These are phyloP conservation scores for Misgurnus anguillicaudatus DNA, from an alignment of 2,113 vertebrate genomes.

Conservation along the genomic window DNA sequence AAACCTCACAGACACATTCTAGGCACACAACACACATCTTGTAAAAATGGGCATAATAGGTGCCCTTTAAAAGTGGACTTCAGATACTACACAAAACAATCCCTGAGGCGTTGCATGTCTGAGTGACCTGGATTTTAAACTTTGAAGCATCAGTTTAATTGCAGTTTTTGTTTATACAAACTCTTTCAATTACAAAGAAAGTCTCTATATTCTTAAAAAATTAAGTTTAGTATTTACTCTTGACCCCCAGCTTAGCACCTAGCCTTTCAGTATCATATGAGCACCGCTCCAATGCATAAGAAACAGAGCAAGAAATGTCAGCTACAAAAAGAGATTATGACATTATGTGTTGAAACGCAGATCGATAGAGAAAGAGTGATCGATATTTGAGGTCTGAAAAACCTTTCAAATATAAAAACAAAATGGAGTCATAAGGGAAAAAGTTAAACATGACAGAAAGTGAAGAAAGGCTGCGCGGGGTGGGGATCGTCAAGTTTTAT, in stretches of 20 bases:
- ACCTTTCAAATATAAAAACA: constrained; percentile 2
- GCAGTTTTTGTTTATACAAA: too few relatives aligned
- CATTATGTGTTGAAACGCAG: background rate
- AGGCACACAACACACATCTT: too few relatives aligned
- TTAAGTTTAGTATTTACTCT: too few relatives aligned
- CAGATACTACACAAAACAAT: too few relatives aligned
- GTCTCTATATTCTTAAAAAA: too few relatives aligned
- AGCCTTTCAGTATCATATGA: background rate
- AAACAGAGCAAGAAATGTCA: background rate
- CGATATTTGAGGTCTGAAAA: constrained; percentile 3
- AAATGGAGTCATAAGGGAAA: background rate
- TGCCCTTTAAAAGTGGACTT: too few relatives aligned
- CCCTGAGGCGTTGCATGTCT: too few relatives aligned
- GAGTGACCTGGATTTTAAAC: too few relatives aligned
- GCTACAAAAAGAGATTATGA: background rate
- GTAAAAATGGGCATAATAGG: too few relatives aligned
- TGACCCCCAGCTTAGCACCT: background rate
- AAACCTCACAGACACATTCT: too few relatives aligned
- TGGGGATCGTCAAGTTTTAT: constrained; percentile 2
- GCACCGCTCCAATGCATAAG: background rate
- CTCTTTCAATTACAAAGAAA: too few relatives aligned
- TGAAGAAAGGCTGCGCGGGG: background rate
- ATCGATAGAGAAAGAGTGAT: constrained; percentile 14
- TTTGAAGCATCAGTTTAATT: too few relatives aligned
- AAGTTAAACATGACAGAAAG: constrained; percentile 34